Base-by-base conservation (phyloP, 2,888 invertebrate species). In the Eristalis arbustorum region DNA sequence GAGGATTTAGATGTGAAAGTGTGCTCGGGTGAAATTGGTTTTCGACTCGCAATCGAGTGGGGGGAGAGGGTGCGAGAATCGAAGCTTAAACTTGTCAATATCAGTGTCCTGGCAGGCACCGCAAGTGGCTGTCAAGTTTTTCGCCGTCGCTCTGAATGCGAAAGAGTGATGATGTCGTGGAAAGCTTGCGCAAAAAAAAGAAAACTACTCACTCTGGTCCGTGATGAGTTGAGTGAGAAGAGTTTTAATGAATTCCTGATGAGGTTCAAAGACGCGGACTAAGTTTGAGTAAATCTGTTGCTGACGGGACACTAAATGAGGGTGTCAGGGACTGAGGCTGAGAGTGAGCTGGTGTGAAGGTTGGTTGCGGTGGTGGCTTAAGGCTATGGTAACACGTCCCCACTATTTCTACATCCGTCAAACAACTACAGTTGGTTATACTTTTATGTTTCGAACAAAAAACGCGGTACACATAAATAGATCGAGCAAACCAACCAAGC, bases 1-100 rank as follows among this genome's bases (percentile, higher is more conserved):
- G 72, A 49, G 31, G 63, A 57, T 34, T 57, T 69, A 34, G n/a
- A 11, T 49, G 49, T 22, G n/a, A 34, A 28, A 40, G 31, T 74
- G 61, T 66, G 71, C 71, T 87, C 74, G 72, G 72, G 68, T 57
- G 62, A 83, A 87, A 87, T 87, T 83, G 87, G 68, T 73, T 81
- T 81, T 63, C 56, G 64, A 63, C 42, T 59, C 49, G 23, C 49
- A 74, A 28, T 23, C 31, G 13, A 59, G 49, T 18, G 40, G 40
- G 37, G 14, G 4, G n/a, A 18, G n/a, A 3, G 49, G 2, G 31
- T 67, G 73, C n/a, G 68, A 2, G 14, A 63, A 37, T 61, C 18
- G 22, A 22, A 34, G 71, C 57, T 74, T 61, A 10, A 63, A 18
- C 11, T 13, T 14, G 13, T 57, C 68, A 67, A 10, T 77, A 69